phyloP scores from a whole-genome alignment of 2,113 vertebrate genomes.

The Alosa alosa region DNA sequence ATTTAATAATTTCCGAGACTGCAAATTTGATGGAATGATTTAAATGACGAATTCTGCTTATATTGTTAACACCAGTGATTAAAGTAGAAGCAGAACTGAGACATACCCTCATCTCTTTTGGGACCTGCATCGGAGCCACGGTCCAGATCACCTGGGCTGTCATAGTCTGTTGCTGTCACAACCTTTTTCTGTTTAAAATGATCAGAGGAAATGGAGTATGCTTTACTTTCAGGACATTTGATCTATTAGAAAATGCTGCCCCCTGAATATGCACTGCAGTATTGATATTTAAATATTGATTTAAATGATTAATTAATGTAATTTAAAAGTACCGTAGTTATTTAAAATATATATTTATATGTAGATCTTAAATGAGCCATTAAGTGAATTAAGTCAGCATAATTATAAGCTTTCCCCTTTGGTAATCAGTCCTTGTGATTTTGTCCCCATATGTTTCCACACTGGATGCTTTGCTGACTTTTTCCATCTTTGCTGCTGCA shows the following conservation, averaged over 20 bases:
- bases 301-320: too few species aligned
- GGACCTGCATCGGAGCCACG: constrained; percentile 18
- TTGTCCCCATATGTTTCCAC: not conserved
- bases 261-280: too few species aligned
- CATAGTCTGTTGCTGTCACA: constrained; percentile 40
- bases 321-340: too few species aligned
- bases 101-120: constrained; percentile 47
- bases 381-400: not conserved
- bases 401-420: not conserved
- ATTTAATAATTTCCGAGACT: not conserved
- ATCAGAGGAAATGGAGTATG: constrained; percentile 7
- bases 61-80: not conserved
- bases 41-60: not conserved
- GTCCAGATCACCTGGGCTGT: constrained; percentile 26
- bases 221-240: not conserved
- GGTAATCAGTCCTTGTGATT: not conserved
- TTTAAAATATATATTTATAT: too few species aligned
- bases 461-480: not conserved
- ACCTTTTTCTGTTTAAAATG: constrained; percentile 50
- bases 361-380: not conserved
- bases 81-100: not conserved
- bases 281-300: too few species aligned
- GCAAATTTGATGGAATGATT: not conserved
- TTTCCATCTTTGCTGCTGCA: not conserved
- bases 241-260: not conserved